phyloP scores from a whole-genome alignment of 2,888 invertebrate genomes.

The Zygothrica quintamaculata region DNA sequence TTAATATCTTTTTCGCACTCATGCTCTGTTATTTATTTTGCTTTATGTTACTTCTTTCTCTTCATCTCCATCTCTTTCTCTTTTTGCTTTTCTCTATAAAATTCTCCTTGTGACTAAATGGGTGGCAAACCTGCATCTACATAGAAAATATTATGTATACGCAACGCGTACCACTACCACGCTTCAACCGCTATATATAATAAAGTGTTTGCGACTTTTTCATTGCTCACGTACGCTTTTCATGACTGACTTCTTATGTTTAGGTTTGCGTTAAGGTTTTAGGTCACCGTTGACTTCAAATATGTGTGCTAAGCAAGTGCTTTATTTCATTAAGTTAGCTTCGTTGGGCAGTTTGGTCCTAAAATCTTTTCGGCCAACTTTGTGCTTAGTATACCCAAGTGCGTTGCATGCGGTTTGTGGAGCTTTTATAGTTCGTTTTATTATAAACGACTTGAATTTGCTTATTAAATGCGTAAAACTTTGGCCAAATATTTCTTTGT shows the following conservation, averaged over 20 bases:
- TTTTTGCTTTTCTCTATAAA: background rate
- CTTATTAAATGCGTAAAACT: conserved; percentile 34
- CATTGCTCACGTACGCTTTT: conserved; percentile 80
- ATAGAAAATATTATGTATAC: conserved; percentile 76
- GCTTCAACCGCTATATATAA: conserved; percentile 54
- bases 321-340: conserved; percentile 77
- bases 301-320: conserved; percentile 66
- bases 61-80: background rate
- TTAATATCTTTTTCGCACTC: conserved; percentile 13
- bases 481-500: conserved; percentile 36
- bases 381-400: conserved; percentile 76
- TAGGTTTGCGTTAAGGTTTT: conserved; percentile 58
- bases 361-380: conserved; percentile 71
- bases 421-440: conserved; percentile 60
- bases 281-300: conserved; percentile 24
- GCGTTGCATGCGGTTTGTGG: conserved; percentile 64
- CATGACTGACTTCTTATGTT: conserved; percentile 79
- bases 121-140: conserved; percentile 58
- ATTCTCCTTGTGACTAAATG: conserved; percentile 19
- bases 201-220: conserved; percentile 81
- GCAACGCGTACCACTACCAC: conserved; percentile 70
- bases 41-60: background rate
- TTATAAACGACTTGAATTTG: conserved; percentile 45
- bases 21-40: too few species aligned
- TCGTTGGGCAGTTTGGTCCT: conserved; percentile 29